phyloP scores from a whole-genome alignment of 2,113 vertebrate species.

The Sylvia atricapilla region DNA sequence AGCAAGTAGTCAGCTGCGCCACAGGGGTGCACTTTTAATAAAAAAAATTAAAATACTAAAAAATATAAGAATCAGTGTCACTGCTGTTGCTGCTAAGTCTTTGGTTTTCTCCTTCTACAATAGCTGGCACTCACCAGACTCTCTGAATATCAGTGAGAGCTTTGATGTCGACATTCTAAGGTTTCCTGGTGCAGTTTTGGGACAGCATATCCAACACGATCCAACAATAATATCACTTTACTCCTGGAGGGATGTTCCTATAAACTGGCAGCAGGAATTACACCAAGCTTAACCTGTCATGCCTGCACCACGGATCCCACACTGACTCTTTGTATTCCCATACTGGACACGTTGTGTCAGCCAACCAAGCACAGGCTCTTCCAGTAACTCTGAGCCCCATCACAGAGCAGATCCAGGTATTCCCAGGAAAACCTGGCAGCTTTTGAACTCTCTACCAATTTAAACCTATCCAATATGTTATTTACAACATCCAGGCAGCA shows the following conservation, averaged over 20 bases:
- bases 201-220: accelerated
- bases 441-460: background rate
- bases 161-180: background rate
- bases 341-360: accelerated
- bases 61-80: background rate
- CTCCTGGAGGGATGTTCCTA: background rate
- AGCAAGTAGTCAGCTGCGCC: conserved; percentile 27
- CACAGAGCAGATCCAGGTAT: background rate
- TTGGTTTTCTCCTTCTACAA: background rate
- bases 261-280: background rate
- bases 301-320: background rate
- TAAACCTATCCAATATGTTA: background rate
- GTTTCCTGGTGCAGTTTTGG: background rate
- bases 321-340: background rate
- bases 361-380: background rate
- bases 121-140: background rate
- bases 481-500: background rate
- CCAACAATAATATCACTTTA: background rate
- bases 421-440: background rate
- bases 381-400: background rate
- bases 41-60: background rate
- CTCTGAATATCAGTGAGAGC: background rate
- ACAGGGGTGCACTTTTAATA: background rate
- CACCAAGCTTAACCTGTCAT: background rate
- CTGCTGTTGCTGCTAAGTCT: background rate